Base-by-base conservation (phyloP, 2,113 vertebrate genomes). In the Carettochelys insculpta region DNA sequence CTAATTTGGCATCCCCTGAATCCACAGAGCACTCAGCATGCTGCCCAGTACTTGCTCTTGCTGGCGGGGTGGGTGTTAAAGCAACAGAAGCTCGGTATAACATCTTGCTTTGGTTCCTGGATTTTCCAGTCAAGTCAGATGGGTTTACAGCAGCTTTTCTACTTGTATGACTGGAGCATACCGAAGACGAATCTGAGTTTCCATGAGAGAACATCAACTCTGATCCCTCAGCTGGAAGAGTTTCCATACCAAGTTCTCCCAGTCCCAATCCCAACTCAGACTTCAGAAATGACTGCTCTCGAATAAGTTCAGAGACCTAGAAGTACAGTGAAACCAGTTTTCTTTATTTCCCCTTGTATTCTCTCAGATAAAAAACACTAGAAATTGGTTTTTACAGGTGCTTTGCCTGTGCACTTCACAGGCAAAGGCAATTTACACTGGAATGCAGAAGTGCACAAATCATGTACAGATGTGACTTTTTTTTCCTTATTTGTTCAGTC, bases 281-380 rank as follows among this genome's bases (percentile, higher is more conserved):
- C 92, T 98, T 99, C 92, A 99, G 98, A 94, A 98, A 98, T 41
- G 98, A 98, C 96, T 99, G 99, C 87, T 99, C 99, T 94, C 98
- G 98, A 93, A 99, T 98, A 77, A 99, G 98, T 92, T 99, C 98
- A 1, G 98, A 98, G 84, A 99, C 98, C 99, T 99, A 95, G 47
- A 88, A 78, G 82, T 92, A 84, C 29, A 96, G 53, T 93, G 97
- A 96, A 95, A 86, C 88, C 93, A 20, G 16, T 5, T 80, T 54
- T 83, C 24, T 92, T 8, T 75, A 78, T 92, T 16, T 86, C 11
- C 89, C 41, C 41, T 45, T 43, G 71, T 75, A 75, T 75, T 75
- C 27, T 75, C 71, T 87, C 22, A 22, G 34, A 83, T 11, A 71
- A 22, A 84, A 24, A 68, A 83, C 2, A 83, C 43, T 29, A 47